Base-by-base conservation (phyloP, 2,888 invertebrate species). In the Macrophya alboannulata region DNA sequence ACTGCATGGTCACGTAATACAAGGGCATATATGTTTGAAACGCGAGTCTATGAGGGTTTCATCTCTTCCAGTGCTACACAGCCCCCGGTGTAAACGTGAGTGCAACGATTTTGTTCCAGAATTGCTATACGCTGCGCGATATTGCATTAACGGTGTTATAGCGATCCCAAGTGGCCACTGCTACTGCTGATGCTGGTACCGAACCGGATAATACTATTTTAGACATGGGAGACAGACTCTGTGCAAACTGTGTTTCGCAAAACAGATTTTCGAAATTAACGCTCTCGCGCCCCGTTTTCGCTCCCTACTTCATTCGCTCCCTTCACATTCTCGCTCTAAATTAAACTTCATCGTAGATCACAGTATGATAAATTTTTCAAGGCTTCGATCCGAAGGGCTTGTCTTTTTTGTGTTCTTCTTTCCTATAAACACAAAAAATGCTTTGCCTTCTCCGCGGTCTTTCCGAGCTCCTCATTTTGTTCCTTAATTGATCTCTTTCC, bases 111-210 rank as follows among this genome's bases (percentile, higher is more conserved):
- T 81, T 62, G 62, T 43, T 62, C 62, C 51, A 43, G 37, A 43
- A 45, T 12, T 45, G 77, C 25, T 12, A 31, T 43, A n/a, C 43
- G 25, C 74, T n/a, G 43, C 2, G 37, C 51, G 51, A 45, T 74
- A 74, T 74, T 74, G 74, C 74, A 45, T 74, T 74, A 74, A n/a
- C 74, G 45, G 45, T 74, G 74, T 45, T 74, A 25, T 25, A 48
- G 25, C 25, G 12, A 31, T 77, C 55, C 31, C 31, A 31, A 74
- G 74, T n/a, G 45, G 21, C 25, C 45, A 43, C n/a, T n/a, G n/a
- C 43, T 40, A 72, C n/a, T 43, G 43, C 74, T 74, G 45, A 43
- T 45, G 45, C 74, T 45, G 15, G 74, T 74, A 43, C 37, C 37
- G 12, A 68, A 37, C 37, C 68, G 17, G 68, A 68, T 68, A 43